Evolutionary conservation across 2,888 invertebrate species (phyloP), one percentile per base, ranked within the genome.

Genomic region (Ptilodon capucinus): DNA sequence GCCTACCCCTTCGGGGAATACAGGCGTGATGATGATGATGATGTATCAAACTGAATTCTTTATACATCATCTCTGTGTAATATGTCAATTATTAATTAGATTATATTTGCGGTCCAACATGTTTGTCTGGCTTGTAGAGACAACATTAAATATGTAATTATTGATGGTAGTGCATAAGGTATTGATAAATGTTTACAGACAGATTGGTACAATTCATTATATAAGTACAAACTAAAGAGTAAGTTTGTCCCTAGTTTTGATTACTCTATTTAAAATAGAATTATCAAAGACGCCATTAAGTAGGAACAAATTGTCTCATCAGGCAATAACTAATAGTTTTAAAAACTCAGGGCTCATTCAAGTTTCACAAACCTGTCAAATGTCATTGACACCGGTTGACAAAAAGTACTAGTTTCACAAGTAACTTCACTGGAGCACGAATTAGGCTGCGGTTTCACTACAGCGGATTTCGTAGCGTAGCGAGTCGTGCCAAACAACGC

Each of bases 11-110:
- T n/a, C n/a, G n/a, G n/a, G n/a, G n/a, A n/a, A n/a, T n/a, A n/a
- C n/a, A n/a, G n/a, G n/a, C n/a, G n/a, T n/a, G n/a, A n/a, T n/a
- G n/a, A n/a, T n/a, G n/a, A n/a, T n/a, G n/a, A n/a, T n/a, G n/a
- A n/a, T n/a, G n/a, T n/a, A n/a, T n/a, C n/a, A n/a, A n/a, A 52
- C 51, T 68, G 69, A 75, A 74, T 73, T 65, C 57, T 76, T 71
- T 65, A 74, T 64, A 57, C 46, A 53, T 57, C 59, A 61, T 49
- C 60, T 60, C 64, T 65, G 69, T 69, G 69, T 71, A 71, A 71
- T 68, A 71, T 49, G 41, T 50, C 56, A 69, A 69, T 71, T 62
- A 76, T 67, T 74, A 71, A 74, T 68, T 53, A 53, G 53, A 54
- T 57, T 50, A 56, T 46, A 42, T 52, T 52, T 42, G 38, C 50